Base-by-base conservation (phyloP, 2,888 invertebrate species). In the Girardia tigrina region DNA sequence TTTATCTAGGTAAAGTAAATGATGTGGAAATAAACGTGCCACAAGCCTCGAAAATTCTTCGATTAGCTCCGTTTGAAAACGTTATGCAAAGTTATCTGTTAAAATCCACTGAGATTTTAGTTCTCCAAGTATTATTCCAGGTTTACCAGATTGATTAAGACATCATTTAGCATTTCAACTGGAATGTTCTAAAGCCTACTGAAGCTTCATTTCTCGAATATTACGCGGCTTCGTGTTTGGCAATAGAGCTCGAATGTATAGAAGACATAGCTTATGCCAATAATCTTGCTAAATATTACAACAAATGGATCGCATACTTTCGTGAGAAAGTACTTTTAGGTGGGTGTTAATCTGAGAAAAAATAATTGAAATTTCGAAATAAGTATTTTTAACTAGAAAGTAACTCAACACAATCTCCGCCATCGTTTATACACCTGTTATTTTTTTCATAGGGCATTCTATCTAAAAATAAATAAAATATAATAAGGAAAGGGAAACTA, bases 231-330 rank as follows among this genome's bases (percentile, higher is more conserved):
- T 42, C 74, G 6, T 74, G 74, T 69, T 69, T 74, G 23, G 74
- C 74, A 27, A 69, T 42, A 6, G 74, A 74, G 70, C 69, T 74
- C 4, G 74, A 74, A 69, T 42, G n/a, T 42, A 42, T 69, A 23
- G 42, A 36, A 26, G 56, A 74, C 70, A 14, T 26, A 8, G 56
- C 56, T n/a, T 74, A 74, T 69, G 4, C 27, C 4, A 69, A 36
- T n/a, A 74, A 29, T 23, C 74, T 74, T 20, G 42, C 74, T 14
- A 29, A 42, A 69, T 74, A 74, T 56, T 74, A 69, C 70, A 42
- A 74, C 28, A 74, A 74, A 69, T 74, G 74, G 74, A 74, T 74
- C n/a, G 27, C 42, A 27, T 74, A 74, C 70, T 74, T 74, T 28
- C 29, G 74, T 6, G 74, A 74, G 14, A 74, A 74, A 69, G 42